Base-by-base conservation (phyloP, 2,888 invertebrate species). In the Agonopterix arenella region DNA sequence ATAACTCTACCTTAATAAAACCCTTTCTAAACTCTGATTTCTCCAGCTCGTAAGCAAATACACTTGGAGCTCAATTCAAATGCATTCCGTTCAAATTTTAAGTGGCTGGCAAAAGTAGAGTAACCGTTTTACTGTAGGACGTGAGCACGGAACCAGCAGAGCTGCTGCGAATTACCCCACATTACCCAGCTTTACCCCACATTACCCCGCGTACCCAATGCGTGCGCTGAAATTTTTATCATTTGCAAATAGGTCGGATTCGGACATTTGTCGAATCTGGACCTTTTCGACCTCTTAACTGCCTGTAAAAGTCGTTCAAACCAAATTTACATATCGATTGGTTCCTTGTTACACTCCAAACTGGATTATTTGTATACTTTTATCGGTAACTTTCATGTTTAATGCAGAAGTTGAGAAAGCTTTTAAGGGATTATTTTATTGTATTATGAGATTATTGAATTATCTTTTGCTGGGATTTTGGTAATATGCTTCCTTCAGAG, bases 191-290 rank as follows among this genome's bases (percentile, higher is more conserved):
- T 9, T n/a, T 46, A 42, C 47, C 36, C 11, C n/a, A n/a, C 47
- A 47, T 47, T 47, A 47, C 41, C 42, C 47, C 37, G 16, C 10
- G 7, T n/a, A 37, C 36, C 11, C n/a, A n/a, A 42, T 41, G 42
- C 47, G 47, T 47, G 47, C 28, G 28, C 11, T 28, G 47, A 28
- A 47, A 47, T 13, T 47, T 47, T 47, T 47, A 47, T 47, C 42
- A 9, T 13, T 28, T 9, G 45, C 41, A 40, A 41, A 47, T 47
- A 41, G n/a, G 11, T 11, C 38, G 28, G 28, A 28, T 28, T 28
- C 28, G 28, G 28, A 28, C 28, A 28, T 28, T 37, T 13, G 41
- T 47, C 41, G 16, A 40, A 18, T 41, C 10, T 40, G 47, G 42
- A 47, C 47, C 47, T 13, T 40, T 42, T 18, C 18, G 47, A 44